Conservation (phyloP, 1,140 invertebrate genomes). For the Agrilus planipennis region DNA sequence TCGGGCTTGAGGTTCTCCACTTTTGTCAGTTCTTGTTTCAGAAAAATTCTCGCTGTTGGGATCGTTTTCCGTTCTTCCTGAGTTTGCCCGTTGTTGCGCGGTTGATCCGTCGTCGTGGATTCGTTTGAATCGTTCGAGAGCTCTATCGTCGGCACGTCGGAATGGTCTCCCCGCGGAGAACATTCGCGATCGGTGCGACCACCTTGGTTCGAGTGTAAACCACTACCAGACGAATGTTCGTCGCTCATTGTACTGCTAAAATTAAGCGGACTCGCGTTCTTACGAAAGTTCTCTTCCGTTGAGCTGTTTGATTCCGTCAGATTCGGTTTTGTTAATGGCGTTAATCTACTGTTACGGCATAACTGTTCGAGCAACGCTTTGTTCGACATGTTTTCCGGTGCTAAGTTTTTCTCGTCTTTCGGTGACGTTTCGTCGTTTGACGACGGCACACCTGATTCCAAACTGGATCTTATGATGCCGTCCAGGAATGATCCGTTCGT, state of each 20-base stretch:
- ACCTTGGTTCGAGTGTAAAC: background rate
- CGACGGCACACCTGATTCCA: constrained; percentile 48
- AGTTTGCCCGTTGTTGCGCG: constrained; percentile 23
- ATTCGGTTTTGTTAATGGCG: constrained; percentile 39
- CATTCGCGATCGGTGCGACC: constrained; percentile 9
- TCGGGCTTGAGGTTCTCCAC: constrained; percentile 38
- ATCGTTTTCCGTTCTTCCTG: constrained; percentile 19
- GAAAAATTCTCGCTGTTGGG: constrained; percentile 36
- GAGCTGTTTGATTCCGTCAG: constrained; percentile 25
- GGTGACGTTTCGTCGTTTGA: constrained; percentile 19
- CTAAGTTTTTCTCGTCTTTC: constrained; percentile 30
- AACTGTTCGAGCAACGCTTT: constrained; percentile 59
- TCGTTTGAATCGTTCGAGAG: constrained; percentile 31
- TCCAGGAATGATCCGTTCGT: constrained; percentile 60
- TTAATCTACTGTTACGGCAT: constrained; percentile 46
- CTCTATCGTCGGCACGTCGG: constrained; percentile 28
- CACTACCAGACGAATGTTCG: constrained; percentile 8
- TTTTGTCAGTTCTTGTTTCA: constrained; percentile 43
- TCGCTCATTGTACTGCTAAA: constrained; percentile 12
- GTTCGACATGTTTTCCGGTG: constrained; percentile 41
- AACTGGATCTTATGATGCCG: constrained; percentile 65
- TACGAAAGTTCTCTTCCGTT: constrained; percentile 28
- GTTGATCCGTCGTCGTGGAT: constrained; percentile 18
- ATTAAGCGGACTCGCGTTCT: constrained; percentile 26
- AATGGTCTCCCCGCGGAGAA: no score